These are phyloP conservation scores for Cyanistes caeruleus DNA, from an alignment of 2,113 vertebrate genomes.

Conservation along the genomic window DNA sequence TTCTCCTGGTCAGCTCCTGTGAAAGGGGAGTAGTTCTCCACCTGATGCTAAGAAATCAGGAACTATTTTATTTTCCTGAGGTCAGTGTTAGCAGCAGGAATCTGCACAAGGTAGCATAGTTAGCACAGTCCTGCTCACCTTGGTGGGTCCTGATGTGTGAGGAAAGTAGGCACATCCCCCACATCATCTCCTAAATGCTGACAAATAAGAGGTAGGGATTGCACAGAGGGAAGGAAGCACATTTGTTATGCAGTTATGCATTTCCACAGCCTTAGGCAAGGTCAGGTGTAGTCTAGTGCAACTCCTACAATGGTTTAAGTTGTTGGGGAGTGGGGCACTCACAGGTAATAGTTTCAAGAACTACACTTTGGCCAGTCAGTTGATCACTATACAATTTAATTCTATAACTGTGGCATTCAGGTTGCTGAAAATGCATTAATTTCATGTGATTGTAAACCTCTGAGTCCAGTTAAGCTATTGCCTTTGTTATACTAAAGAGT, in stretches of 20 bases:
- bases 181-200: neutral
- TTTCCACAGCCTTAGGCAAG: neutral
- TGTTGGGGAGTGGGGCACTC: neutral
- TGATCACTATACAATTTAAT: neutral
- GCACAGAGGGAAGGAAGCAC: neutral
- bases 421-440: neutral
- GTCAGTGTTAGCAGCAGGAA: neutral
- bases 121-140: neutral
- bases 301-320: neutral
- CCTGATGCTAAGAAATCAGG: neutral
- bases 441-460: neutral
- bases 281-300: neutral
- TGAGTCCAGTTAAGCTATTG: neutral
- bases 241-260: neutral
- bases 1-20: neutral
- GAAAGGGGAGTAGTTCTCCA: neutral
- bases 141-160: neutral
- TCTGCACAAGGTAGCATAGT: neutral
- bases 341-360: neutral
- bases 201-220: neutral
- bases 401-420: neutral
- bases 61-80: neutral
- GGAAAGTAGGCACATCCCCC: neutral
- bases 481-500: neutral
- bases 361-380: neutral